Conservation (phyloP, 2,797 vertebrate species). For the Peromyscus eremicus region DNA sequence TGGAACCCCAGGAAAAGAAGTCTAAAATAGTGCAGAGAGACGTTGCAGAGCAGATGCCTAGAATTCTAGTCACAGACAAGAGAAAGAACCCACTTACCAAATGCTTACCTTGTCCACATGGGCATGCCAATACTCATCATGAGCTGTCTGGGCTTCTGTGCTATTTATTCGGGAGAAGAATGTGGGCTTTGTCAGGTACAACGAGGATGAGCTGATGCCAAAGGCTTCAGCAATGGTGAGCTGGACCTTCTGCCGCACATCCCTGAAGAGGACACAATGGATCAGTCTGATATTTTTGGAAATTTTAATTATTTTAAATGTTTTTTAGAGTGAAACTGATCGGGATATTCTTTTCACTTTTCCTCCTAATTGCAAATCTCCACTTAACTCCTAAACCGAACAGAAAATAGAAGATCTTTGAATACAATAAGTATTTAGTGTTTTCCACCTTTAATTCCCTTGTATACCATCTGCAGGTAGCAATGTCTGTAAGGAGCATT, state of each 20-base stretch:
- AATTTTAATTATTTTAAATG: background rate
- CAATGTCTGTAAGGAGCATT: background rate
- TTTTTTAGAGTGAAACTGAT: background rate
- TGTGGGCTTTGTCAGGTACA: conserved; percentile 97
- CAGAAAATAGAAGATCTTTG: background rate
- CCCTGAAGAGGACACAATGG: conserved; percentile 84
- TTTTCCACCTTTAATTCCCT: background rate
- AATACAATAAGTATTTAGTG: too few species aligned
- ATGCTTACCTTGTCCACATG: conserved; percentile 95
- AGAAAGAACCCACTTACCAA: background rate
- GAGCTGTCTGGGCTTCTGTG: conserved; percentile 93
- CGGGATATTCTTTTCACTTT: background rate
- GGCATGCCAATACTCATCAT: conserved; percentile 98
- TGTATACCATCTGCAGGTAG: background rate
- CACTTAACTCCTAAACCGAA: background rate
- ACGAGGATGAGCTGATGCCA: conserved; percentile 88
- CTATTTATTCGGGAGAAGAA: conserved; percentile 99
- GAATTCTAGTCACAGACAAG: background rate
- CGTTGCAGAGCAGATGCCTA: accelerated
- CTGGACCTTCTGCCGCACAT: conserved; percentile 93
- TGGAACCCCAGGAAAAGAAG: background rate
- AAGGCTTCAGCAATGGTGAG: conserved; percentile 92
- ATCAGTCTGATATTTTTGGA: background rate
- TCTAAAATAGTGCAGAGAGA: background rate
- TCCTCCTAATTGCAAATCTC: background rate